Base-by-base conservation (phyloP, 2,888 invertebrate species). In the Hirtodrosophila histrioides region DNA sequence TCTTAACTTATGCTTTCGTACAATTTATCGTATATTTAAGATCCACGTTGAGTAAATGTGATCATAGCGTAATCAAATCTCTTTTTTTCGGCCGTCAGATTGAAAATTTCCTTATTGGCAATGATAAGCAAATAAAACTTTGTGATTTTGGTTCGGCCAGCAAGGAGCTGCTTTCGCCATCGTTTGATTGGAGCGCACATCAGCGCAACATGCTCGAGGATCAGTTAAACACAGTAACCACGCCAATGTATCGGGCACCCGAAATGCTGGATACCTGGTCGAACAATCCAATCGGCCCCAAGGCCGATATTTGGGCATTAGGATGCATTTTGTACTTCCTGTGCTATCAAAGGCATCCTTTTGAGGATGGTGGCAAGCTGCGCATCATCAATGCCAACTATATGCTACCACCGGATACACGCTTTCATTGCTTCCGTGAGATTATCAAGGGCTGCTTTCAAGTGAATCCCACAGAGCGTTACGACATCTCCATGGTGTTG, bases 241-340 rank as follows among this genome's bases (percentile, higher is more conserved):
- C 97, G 8, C 97, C 97, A 0, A 97, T 97, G 99, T 99, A 99
- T 92, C 94, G 99, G 90, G 97, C 99, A 0, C 99, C 99, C 31
- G 99, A 99, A 93, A 98, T 99, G 95, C 93, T 99, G 71, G 99
- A 99, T 90, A 97, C 98, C 4, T 99, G 99, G 96, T 97, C 96
- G 88, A 98, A 99, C 91, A 95, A 96, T 89, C 96, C 95, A 69
- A 98, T 99, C 76, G 98, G 98, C 58, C 94, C 96, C 74, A 95
- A 96, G 41, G 95, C 96, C 2, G 99, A 99, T 92, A 94, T 98
- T 36, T 99, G 99, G 99, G 99, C 99, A 0, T 92, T 99, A 10
- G 99, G 99, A 6, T 99, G 99, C 92, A 94, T 99, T 72, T 92
- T 99, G 10, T 99, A 97, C 91, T 95, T 96, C 45, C 92, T 99